These are phyloP conservation scores for Trisateles emortualis DNA, from an alignment of 2,888 invertebrate species.

Conservation along the genomic window DNA sequence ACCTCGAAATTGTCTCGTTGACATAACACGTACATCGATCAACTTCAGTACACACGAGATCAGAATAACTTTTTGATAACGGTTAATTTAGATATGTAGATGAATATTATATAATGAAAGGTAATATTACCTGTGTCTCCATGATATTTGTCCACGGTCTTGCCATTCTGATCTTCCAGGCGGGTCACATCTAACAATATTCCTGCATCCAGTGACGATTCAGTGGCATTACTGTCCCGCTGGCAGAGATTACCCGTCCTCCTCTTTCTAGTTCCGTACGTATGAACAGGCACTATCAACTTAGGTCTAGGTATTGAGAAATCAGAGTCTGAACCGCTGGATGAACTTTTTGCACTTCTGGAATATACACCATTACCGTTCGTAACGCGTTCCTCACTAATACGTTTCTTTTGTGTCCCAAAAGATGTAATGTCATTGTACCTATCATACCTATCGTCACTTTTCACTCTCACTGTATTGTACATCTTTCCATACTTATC, in stretches of 20 bases:
- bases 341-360: conserved; percentile 82
- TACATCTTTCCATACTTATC: conserved; percentile 81
- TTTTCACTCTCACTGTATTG: conserved; percentile 84
- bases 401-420: conserved; percentile 65
- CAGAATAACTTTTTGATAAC: conserved; percentile 56
- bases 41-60: conserved; percentile 61
- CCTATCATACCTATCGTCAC: conserved; percentile 81
- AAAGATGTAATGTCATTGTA: conserved; percentile 79
- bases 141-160: conserved; percentile 58
- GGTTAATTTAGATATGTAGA: conserved; percentile 15
- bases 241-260: conserved; percentile 92
- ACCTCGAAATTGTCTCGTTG: conserved; percentile 51
- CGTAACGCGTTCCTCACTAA: conserved; percentile 69
- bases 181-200: conserved; percentile 76
- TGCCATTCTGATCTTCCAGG: conserved; percentile 64
- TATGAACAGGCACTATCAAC: conserved; percentile 95
- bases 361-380: conserved; percentile 68
- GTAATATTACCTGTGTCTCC: conserved; percentile 66
- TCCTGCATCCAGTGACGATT: conserved; percentile 76
- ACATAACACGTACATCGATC: conserved; percentile 60
- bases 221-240: conserved; percentile 79
- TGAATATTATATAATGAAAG: conserved; percentile 17
- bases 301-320: conserved; percentile 95
- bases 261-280: conserved; percentile 92
- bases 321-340: conserved; percentile 88